These are phyloP conservation scores for Laticauda laticaudata DNA, from an alignment of 2,113 vertebrate species.

Conservation along the genomic window DNA sequence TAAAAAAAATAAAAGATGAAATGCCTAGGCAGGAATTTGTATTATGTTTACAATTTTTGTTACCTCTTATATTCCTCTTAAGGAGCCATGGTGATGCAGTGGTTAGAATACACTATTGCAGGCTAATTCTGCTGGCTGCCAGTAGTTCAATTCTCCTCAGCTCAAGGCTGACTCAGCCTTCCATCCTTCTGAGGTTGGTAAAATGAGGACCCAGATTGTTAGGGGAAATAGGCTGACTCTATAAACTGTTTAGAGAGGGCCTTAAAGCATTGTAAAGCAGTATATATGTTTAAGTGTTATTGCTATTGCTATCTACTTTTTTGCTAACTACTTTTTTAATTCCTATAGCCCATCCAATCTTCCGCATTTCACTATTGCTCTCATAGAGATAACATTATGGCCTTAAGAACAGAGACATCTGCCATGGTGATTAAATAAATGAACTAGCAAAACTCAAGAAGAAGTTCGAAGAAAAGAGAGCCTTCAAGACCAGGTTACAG, in stretches of 20 bases:
- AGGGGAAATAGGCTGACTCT: too few relatives aligned
- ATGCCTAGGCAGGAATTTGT: background rate
- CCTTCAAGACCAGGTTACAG: background rate
- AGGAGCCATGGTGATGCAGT: too few relatives aligned
- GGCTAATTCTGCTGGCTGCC: too few relatives aligned
- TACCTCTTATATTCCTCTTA: background rate
- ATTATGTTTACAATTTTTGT: background rate
- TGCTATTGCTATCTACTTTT: too few relatives aligned
- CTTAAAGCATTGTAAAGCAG: too few relatives aligned
- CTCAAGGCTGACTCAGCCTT: too few relatives aligned
- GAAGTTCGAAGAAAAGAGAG: background rate
- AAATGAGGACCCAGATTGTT: too few relatives aligned
- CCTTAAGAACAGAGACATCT: background rate
- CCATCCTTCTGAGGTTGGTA: too few relatives aligned
- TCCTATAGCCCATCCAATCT: background rate
- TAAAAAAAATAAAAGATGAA: background rate
- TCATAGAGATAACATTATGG: background rate
- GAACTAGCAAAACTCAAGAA: background rate
- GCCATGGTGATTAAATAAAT: background rate
- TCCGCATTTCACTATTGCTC: background rate
- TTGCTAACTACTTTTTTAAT: background rate
- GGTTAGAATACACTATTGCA: too few relatives aligned
- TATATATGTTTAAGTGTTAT: too few relatives aligned
- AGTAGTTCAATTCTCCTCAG: too few relatives aligned
- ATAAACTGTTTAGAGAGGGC: too few relatives aligned